These are phyloP conservation scores for Julus scanicus DNA, from an alignment of 2,888 invertebrate genomes.

Conservation along the genomic window DNA sequence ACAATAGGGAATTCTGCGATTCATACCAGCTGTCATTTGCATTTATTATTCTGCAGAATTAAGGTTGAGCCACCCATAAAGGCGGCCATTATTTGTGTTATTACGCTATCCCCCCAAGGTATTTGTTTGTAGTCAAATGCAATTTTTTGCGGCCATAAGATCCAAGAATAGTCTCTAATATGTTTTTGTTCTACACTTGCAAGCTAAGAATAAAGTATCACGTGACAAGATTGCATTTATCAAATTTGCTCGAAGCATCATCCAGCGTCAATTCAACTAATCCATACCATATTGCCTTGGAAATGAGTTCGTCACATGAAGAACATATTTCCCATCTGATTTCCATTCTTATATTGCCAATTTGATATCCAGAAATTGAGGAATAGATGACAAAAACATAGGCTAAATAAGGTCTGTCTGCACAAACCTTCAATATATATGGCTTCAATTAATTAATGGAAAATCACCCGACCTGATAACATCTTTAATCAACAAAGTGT, in stretches of 20 bases:
- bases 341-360: background rate
- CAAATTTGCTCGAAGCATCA: slow-evolving; percentile 12
- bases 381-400: background rate
- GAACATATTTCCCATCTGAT: background rate
- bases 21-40: background rate
- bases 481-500: slow-evolving; percentile 25
- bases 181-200: background rate
- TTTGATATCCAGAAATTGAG: background rate
- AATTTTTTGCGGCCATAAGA: slow-evolving; percentile 10
- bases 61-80: background rate
- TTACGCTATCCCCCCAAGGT: background rate
- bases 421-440: background rate
- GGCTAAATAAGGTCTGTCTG: background rate
- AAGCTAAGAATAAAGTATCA: background rate
- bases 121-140: background rate
- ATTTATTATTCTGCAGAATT: background rate
- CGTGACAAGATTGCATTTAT: background rate
- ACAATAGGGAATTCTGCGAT: background rate
- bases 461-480: background rate
- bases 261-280: slow-evolving; percentile 6
- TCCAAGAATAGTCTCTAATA: background rate
- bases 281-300: background rate
- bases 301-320: background rate
- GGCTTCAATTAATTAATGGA: slow-evolving; percentile 13
- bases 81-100: background rate